Base-by-base conservation (phyloP, 1,140 invertebrate species). In the Samia ricini region DNA sequence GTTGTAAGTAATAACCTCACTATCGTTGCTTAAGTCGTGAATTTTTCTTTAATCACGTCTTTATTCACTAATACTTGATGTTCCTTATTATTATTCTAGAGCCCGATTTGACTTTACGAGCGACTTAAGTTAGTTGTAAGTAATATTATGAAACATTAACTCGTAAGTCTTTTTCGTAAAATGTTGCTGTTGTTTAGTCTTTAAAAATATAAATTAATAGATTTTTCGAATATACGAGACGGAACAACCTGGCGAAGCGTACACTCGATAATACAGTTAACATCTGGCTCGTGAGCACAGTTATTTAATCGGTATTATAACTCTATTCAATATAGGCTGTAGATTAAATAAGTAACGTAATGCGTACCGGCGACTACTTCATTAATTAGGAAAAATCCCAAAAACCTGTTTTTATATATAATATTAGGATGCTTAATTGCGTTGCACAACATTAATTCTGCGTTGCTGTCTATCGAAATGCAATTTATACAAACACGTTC, bases 121-220 rank as follows among this genome's bases (percentile, higher is more conserved):
- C 15, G 15, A 52, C 19, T 21, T 23, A 52, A 59, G 19, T 62
- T 62, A 24, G 69, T 60, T 56, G 61, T 64, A 65, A 56, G 59
- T 61, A 61, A 60, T 58, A 60, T 23, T 60, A 60, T 60, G 63
- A 61, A 72, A 55, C 7, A 52, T 52, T 22, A 52, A 5, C 57
- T 60, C 56, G 48, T 69, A 67, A 74, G 69, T 72, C 71, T 74
- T 82, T 75, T 74, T 76, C 69, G 61, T 73, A 73, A 71, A 75
- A 76, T 68, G 62, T 76, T 82, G 75, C 78, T 82, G 68, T 73
- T 77, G 77, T 76, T 80, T 76, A 70, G 69, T 68, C 7, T 15
- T 42, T 66, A 63, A 69, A 76, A 72, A 68, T 55, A 67, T 63
- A 64, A 69, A 73, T 69, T 71, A 69, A 68, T 77, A 73, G 66